Base-by-base conservation (phyloP, 1,140 invertebrate genomes). In the Stegodyphus dumicola region DNA sequence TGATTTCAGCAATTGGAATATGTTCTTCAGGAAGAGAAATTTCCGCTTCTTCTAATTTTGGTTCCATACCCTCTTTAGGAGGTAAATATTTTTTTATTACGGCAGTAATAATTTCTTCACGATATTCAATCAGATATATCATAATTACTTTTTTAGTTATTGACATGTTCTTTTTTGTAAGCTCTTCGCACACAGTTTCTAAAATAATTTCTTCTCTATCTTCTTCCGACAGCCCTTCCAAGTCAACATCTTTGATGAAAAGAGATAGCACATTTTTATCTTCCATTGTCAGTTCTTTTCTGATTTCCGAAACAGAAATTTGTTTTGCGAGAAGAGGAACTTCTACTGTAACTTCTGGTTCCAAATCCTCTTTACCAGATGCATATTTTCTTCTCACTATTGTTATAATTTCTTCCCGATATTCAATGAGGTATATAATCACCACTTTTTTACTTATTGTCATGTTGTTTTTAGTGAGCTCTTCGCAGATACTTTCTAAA, bases 61-160 rank as follows among this genome's bases (percentile, higher is more conserved):
- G 3, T 15, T 76, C 56, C 5, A 10, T 5, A 60, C 5, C 5
- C 15, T 60, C 15, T 60, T 60, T 60, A 60, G 1, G 17, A 7
- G 53, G 53, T 18, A 18, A 11, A 9, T 81, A 78, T 33, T 15
- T 87, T 80, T 79, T 49, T 18, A 18, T 76, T 76, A 77, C 73
- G 65, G 84, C 64, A 53, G 18, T 18, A 13, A 6, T 67, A n/a
- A 67, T 67, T 17, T 67, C 15, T 7, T 15, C 17, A 0, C 65
- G 11, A 67, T 67, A 67, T 67, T 67, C 15, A 6, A 6, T 67
- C 0, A 67, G 9, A 6, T 67, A 67, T 67, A 15, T 67, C 1
- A n/a, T 15, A 67, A 67, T 18, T 15, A 7, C 7, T 18, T 67
- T n/a, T 17, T 17, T 67, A 15, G 65, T n/a, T 13, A 17, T 7